These are phyloP conservation scores for Pseudococcus jackbeardsleyi DNA, from an alignment of 2,888 invertebrate genomes.

Conservation along the genomic window DNA sequence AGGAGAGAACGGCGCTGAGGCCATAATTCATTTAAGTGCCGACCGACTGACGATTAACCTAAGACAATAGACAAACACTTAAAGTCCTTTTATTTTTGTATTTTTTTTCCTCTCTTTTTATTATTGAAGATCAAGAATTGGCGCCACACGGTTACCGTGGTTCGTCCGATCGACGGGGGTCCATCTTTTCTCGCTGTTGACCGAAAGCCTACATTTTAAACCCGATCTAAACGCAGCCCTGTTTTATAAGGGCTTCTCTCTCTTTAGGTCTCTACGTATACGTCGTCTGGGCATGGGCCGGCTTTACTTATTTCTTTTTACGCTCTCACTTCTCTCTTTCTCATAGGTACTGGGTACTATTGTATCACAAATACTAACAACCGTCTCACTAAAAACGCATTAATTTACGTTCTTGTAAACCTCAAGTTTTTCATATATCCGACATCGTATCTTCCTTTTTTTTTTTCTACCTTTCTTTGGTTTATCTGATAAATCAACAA, in stretches of 20 bases:
- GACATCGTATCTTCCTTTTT: constrained; percentile 28
- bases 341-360: not conserved
- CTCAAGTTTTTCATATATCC: constrained; percentile 54
- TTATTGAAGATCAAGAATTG: constrained; percentile 62
- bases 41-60: constrained; percentile 62
- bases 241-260: constrained; percentile 42
- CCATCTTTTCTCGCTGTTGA: constrained; percentile 61
- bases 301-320: constrained; percentile 2
- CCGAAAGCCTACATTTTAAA: constrained; percentile 60
- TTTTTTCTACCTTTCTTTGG: constrained; percentile 7
- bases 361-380: constrained; percentile 13
- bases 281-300: not conserved
- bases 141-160: constrained; percentile 62
- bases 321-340: not conserved
- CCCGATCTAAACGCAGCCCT: constrained; percentile 53
- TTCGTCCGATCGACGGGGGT: constrained; percentile 60
- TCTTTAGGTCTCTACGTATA: not conserved
- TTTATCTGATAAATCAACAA: constrained; percentile 63
- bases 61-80: constrained; percentile 64
- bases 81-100: constrained; percentile 59
- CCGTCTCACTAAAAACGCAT: constrained; percentile 53
- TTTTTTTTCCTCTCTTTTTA: constrained; percentile 58
- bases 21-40: constrained; percentile 64
- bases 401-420: constrained; percentile 60
- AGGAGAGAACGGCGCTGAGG: constrained; percentile 34